Evolutionary conservation across 2,888 invertebrate species (phyloP).

Genomic region (Lysandra bellargus): DNA sequence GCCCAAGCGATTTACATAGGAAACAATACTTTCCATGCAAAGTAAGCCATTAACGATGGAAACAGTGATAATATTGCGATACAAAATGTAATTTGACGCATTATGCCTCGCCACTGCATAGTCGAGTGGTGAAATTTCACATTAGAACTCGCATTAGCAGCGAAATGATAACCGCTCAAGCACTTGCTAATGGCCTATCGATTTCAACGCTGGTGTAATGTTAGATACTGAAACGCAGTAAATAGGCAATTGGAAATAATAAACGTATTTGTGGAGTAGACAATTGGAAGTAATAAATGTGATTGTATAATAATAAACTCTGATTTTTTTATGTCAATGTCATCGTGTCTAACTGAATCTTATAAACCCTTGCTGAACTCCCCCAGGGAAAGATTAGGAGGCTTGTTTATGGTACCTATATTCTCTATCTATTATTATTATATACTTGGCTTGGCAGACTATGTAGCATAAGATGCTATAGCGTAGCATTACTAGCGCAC

Average conservation of each 20-base stretch:
- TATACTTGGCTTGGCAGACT: no score
- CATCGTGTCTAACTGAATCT: no score
- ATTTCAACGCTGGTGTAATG: neutral
- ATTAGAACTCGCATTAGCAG: slow-evolving; percentile 25
- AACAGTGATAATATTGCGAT: neutral
- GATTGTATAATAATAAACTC: no score
- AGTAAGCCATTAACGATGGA: neutral
- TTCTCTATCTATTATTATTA: no score
- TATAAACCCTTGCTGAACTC: no score
- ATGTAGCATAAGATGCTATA: no score
- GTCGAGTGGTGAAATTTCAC: slow-evolving; percentile 19
- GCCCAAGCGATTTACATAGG: neutral
- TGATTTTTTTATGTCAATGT: no score
- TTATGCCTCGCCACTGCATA: slow-evolving; percentile 10
- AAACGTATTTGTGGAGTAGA: neutral
- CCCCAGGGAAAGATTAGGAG: no score
- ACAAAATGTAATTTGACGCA: slow-evolving; percentile 18
- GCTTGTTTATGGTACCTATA: no score
- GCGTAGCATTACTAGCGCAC: no score
- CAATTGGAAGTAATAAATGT: no score
- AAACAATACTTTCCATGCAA: neutral
- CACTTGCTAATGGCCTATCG: slow-evolving; percentile 20
- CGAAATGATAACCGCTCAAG: slow-evolving; percentile 24
- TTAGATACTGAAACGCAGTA: neutral
- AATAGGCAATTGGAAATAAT: neutral